phyloP scores from a whole-genome alignment of 2,113 vertebrate genomes.

The Lepus americanus region DNA sequence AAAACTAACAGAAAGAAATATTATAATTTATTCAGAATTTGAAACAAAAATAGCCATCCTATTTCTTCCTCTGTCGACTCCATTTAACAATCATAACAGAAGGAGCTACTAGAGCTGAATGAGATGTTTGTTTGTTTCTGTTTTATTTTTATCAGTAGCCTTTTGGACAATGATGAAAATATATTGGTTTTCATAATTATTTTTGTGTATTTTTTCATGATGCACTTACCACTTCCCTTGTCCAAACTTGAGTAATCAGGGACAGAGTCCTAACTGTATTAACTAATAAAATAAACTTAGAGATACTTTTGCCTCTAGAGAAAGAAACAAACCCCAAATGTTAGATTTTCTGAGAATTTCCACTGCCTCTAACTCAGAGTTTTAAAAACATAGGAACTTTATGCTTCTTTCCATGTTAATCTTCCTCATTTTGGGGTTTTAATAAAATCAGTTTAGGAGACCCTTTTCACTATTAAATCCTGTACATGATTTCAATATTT shows the following conservation, averaged over 20 bases:
- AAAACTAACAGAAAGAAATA: background rate
- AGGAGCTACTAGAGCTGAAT: background rate
- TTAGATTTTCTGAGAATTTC: background rate
- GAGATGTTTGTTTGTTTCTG: background rate
- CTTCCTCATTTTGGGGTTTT: background rate
- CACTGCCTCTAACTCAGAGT: background rate
- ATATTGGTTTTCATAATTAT: background rate
- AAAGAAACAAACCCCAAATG: background rate
- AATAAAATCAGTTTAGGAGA: background rate
- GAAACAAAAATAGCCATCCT: background rate
- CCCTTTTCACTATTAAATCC: background rate
- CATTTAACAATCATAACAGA: background rate
- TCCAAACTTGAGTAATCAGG: background rate
- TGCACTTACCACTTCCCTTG: background rate
- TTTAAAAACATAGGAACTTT: background rate
- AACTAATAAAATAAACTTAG: background rate
- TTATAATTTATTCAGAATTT: background rate
- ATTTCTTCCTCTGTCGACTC: background rate
- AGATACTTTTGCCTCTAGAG: background rate
- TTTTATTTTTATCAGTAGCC: background rate
- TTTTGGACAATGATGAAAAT: background rate
- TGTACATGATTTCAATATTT: constrained; percentile 27
- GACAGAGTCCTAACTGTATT: too few relatives aligned
- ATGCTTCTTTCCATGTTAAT: background rate
- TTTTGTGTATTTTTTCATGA: background rate